These are phyloP conservation scores for Euthynnus affinis DNA, from an alignment of 2,797 vertebrate species.

Conservation along the genomic window DNA sequence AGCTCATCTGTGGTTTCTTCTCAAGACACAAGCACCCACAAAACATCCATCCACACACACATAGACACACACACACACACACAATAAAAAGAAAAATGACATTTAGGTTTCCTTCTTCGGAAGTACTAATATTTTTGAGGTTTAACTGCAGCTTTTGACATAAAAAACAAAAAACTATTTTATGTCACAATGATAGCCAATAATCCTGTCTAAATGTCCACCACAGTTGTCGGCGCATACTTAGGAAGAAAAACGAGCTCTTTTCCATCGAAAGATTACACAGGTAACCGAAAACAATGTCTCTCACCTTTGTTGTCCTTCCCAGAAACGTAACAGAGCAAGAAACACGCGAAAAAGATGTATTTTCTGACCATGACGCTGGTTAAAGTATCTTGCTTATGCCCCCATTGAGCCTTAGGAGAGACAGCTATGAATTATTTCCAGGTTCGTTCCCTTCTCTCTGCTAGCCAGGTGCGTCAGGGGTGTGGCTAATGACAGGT, in stretches of 20 bases:
- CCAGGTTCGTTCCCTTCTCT: background rate
- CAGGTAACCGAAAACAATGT: background rate
- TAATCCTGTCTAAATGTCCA: background rate
- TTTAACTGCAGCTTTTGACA: background rate
- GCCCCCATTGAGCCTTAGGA: accelerated
- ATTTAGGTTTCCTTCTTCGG: background rate
- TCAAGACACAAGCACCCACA: background rate
- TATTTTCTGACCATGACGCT: slow-evolving; percentile 55
- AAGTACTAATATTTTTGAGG: background rate
- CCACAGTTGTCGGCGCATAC: too few species aligned
- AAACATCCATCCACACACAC: background rate
- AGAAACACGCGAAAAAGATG: slow-evolving; percentile 10
- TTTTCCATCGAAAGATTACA: background rate
- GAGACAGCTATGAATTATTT: accelerated
- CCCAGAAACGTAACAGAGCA: slow-evolving; percentile 35
- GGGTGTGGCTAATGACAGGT: slow-evolving; percentile 61
- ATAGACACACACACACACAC: background rate
- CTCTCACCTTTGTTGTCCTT: slow-evolving; percentile 69
- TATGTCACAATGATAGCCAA: background rate
- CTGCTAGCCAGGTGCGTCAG: slow-evolving; percentile 43
- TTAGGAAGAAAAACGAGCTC: background rate
- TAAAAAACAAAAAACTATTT: background rate
- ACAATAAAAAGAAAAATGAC: too few species aligned
- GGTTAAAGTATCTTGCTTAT: background rate
- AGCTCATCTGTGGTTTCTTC: slow-evolving; percentile 1